Evolutionary conservation across 2,888 invertebrate species (phyloP).

Genomic region (Trimorus sp.): DNA sequence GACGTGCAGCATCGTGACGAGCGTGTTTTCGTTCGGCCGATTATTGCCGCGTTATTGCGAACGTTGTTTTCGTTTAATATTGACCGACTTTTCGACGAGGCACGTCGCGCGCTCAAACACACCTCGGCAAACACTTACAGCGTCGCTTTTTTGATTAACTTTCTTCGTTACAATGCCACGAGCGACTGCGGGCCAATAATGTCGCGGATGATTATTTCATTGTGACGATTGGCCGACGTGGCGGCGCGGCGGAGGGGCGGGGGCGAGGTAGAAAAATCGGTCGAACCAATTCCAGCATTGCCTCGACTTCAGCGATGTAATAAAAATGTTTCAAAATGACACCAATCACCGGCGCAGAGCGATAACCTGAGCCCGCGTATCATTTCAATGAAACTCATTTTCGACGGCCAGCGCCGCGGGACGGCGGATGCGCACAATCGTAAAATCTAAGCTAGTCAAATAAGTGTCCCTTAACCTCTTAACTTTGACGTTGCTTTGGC

Average conservation of each 20-base stretch:
- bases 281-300: slow-evolving; percentile 46
- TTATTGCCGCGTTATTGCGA: too few relatives aligned
- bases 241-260: too few relatives aligned
- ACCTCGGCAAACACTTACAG: too few relatives aligned
- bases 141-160: too few relatives aligned
- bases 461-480: slow-evolving; percentile 43
- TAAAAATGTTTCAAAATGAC: slow-evolving; percentile 28
- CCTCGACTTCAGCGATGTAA: slow-evolving; percentile 18
- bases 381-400: slow-evolving; percentile 28
- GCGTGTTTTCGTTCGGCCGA: background rate
- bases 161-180: too few relatives aligned
- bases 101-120: too few relatives aligned
- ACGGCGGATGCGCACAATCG: slow-evolving; percentile 26
- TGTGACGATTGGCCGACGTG: too few relatives aligned
- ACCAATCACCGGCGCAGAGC: slow-evolving; percentile 32
- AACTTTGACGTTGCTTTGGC: slow-evolving; percentile 30
- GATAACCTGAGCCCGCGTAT: slow-evolving; percentile 23
- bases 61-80: too few relatives aligned
- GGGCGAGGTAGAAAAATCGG: background rate
- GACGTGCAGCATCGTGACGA: background rate
- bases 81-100: too few relatives aligned
- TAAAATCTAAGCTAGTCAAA: slow-evolving; percentile 33
- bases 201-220: too few relatives aligned
- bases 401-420: slow-evolving; percentile 19
- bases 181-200: too few relatives aligned